Evolutionary conservation across 2,888 invertebrate species (phyloP).

Genomic region (Icerya purchasi): DNA sequence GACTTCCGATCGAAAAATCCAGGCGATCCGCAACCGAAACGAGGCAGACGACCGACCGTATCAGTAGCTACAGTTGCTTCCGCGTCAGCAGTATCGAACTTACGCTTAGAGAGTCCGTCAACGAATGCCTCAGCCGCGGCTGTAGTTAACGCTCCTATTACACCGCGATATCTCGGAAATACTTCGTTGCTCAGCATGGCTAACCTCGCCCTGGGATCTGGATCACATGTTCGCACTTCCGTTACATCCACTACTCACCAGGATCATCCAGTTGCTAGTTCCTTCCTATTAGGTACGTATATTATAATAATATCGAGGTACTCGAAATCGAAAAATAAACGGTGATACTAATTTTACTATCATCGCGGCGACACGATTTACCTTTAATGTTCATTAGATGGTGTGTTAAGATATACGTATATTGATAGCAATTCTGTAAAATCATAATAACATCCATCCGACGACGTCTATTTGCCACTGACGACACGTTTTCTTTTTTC

Average conservation of each 20-base stretch:
- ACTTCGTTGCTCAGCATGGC: conserved; percentile 21
- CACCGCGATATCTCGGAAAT: conserved; percentile 16
- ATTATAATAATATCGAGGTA: no score
- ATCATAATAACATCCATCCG: no score
- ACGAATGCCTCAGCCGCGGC: conserved; percentile 5
- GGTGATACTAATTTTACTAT: no score
- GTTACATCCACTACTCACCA: conserved; percentile 12
- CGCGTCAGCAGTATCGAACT: background rate
- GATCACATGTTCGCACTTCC: conserved; percentile 25
- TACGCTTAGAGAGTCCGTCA: background rate
- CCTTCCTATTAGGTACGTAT: conserved; percentile 3
- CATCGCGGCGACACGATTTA: no score
- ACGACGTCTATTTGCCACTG: no score
- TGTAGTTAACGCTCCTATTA: conserved; percentile 11
- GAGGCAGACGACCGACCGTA: conserved; percentile 12
- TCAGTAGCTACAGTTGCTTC: background rate
- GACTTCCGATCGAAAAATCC: conserved; percentile 58
- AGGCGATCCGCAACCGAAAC: conserved; percentile 31
- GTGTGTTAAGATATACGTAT: no score
- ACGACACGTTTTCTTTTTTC: no score
- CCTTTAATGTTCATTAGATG: no score
- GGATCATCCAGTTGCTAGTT: conserved; percentile 5
- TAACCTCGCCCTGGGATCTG: conserved; percentile 28
- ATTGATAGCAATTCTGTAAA: no score
- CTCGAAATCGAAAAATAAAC: no score